Conservation (phyloP, 2,113 vertebrate species). For the Poecile atricapillus region DNA sequence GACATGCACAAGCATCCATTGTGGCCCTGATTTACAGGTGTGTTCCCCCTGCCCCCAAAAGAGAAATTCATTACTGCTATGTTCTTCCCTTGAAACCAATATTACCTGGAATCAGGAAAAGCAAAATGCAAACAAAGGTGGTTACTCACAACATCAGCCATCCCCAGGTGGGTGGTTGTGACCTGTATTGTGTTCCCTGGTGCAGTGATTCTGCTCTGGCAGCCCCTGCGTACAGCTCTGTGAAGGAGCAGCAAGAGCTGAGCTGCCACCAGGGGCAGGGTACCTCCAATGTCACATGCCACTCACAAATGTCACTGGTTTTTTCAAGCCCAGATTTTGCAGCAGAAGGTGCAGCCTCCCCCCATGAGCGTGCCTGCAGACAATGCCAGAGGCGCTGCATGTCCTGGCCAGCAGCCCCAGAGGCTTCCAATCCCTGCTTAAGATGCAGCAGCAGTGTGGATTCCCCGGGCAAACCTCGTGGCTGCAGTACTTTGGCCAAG, state of each 20-base stretch:
- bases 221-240: neutral
- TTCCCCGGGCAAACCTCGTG: neutral
- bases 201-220: neutral
- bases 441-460: neutral
- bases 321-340: neutral
- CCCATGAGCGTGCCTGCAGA: neutral
- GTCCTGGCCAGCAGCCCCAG: neutral
- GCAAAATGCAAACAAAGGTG: neutral
- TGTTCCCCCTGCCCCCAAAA: neutral
- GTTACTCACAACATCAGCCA: neutral
- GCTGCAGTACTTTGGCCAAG: neutral
- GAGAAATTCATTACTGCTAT: neutral
- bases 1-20: neutral
- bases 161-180: neutral
- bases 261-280: neutral
- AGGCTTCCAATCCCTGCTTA: neutral
- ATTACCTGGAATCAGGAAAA: neutral
- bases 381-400: accelerated
- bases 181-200: accelerated
- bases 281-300: accelerated
- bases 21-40: neutral
- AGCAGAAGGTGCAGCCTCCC: neutral
- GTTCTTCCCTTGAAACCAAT: neutral
- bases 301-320: neutral
- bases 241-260: neutral